phyloP scores from a whole-genome alignment of 2,888 invertebrate species.

The Zootermopsis nevadensis region DNA sequence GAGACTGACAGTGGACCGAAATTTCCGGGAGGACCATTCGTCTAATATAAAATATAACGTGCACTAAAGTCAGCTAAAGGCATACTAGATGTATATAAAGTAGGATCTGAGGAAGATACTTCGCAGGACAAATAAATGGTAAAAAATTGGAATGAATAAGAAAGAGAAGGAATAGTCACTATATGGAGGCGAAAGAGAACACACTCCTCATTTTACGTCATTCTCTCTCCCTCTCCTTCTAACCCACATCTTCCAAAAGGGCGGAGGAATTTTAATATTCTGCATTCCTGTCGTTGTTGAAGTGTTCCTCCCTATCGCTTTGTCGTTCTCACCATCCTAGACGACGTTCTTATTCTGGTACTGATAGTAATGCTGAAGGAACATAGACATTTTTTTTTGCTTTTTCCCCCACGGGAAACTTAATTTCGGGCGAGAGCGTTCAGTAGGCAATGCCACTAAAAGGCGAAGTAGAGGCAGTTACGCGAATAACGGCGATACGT shows the following conservation, averaged over 20 bases:
- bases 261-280: conserved; percentile 23
- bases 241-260: conserved; percentile 23
- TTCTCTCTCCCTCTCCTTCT: neutral
- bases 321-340: neutral
- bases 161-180: neutral
- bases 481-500: too few species aligned
- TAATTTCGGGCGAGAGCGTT: neutral
- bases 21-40: too few species aligned
- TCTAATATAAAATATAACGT: too few species aligned
- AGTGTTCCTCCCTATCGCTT: neutral
- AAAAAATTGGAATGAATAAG: neutral
- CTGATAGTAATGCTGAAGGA: neutral
- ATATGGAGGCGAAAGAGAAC: neutral
- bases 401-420: neutral
- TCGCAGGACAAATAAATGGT: neutral
- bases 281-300: neutral
- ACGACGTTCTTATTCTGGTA: neutral
- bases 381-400: neutral
- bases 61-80: too few species aligned
- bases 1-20: too few species aligned
- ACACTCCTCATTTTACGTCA: neutral
- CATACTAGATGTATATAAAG: too few species aligned
- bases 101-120: too few species aligned
- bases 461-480: neutral
- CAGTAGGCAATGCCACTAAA: neutral